A percentile compares a stretch with the other conserved stretches of the same genome.
These are phyloP conservation scores for Hippocampus comes DNA, from an alignment of 2,113 vertebrate genomes.

Conservation along the genomic window DNA sequence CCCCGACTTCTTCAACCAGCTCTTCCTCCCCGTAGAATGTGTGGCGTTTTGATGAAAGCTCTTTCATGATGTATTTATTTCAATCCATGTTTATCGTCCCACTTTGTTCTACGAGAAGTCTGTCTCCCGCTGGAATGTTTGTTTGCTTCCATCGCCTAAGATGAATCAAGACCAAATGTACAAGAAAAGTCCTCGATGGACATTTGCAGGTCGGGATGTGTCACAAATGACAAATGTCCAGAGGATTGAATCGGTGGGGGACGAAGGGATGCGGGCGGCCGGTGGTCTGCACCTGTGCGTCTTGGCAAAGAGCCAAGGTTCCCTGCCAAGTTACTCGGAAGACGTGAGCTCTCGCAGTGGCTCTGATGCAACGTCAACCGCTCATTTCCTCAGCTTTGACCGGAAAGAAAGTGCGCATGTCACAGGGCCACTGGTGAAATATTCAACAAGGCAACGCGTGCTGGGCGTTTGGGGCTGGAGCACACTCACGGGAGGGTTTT, in stretches of 20 bases:
- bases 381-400: constrained; percentile 38
- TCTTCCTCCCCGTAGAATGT: not conserved
- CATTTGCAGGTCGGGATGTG: not conserved
- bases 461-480: constrained; percentile 43
- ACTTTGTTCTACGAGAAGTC: too few species aligned
- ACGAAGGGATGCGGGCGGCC: not conserved
- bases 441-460: constrained; percentile 55
- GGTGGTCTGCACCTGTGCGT: not conserved
- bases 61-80: not conserved
- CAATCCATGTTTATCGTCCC: not conserved
- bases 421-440: constrained; percentile 55
- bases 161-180: not conserved
- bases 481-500: constrained; percentile 42
- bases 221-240: not conserved
- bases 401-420: constrained; percentile 56
- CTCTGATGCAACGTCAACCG: constrained; percentile 33
- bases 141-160: not conserved
- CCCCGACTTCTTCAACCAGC: not conserved
- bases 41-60: not conserved
- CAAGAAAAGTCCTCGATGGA: not conserved
- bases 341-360: constrained; percentile 16
- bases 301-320: constrained; percentile 7
- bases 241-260: constrained; percentile 6
- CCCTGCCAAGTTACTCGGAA: not conserved
- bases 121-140: not conserved